Base-by-base conservation (phyloP, 2,797 vertebrate genomes). In the Chelonia mydas region DNA sequence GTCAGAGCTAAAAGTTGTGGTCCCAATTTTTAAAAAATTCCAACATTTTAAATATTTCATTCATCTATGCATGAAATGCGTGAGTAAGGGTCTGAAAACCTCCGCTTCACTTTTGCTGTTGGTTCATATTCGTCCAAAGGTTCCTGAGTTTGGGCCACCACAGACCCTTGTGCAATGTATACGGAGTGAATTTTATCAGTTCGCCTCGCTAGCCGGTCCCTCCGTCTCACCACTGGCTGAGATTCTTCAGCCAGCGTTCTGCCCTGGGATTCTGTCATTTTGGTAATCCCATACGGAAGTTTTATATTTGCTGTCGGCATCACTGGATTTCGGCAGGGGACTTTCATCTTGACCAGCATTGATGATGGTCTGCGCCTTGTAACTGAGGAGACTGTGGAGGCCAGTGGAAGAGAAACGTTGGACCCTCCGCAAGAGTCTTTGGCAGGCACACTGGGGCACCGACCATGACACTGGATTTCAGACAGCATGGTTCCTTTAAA, bases 161-260 rank as follows among this genome's bases (percentile, higher is more conserved):
- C 98, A 2, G 97, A 84, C 76, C 98, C 98, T 0, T 98, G 96
- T 11, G 97, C 93, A 19, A 99, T 83, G 95, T 99, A 99, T 37
- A 99, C 96, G 2, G 99, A 99, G 90, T 99, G 99, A 85, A 99
- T 98, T 97, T 98, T 98, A 98, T 99, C 99, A 74, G 98, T 99
- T 78, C 99, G 98, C 84, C 98, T 98, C 4, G 98, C 98, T 0
- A 98, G 98, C 11, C 98, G 98, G 89, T 99, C 99, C 80, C 98
- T 98, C 83, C 97, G 97, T 96, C 95, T 98, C 92, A 98, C 87
- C 1, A 47, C 84, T 13, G 33, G 19, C 47, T 89, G 83, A 87
- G 94, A 86, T 31, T 97, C 91, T 59, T 50, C 79, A 6, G 88
- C 82, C 0, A 81, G 90, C 84, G 89, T 5, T 94, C 94, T 68